Evolutionary conservation across 2,113 vertebrate species (phyloP), one percentile per base, ranked within the genome.

Genomic region (Phrynosoma blainvillii): DNA sequence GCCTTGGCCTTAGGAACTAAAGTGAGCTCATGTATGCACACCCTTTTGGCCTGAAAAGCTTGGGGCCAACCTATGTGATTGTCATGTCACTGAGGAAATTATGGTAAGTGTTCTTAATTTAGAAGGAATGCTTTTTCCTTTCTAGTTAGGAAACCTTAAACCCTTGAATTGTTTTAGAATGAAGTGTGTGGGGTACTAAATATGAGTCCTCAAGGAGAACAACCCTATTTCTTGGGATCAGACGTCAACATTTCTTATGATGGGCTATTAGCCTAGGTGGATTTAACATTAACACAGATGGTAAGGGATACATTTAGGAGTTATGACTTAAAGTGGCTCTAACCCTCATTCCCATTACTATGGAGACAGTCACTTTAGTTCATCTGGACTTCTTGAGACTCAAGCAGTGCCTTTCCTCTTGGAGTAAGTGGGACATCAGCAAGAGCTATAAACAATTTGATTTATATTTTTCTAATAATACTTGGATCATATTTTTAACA

Each of bases 201-300:
- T 83, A 76, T 74, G 89, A 74, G 81, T 16, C 30, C 68, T 80
- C 85, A 90, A 79, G 87, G 87, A 90, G 90, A 92, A 88, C 75
- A 91, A 42, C 62, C 36, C 56, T 32, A 77, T 25, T n/a, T 21
- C 27, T 14, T 40, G 36, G 16, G 18, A 21, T 66, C 65, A 66
- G 18, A 8, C 65, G 3, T 25, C 7, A 66, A 66, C 1, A 23
- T 25, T 66, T 66, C 59, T 47, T 47, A 47, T 47, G 47, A 47
- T 47, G 47, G 47, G 79, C 42, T 16, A 52, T 40, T 2, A 71
- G 79, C 77, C 83, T 14, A 74, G 65, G 16, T 40, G 85, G 83
- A 86, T 13, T 65, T 73, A 83, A 52, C 0, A 47, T 84, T 84
- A 62, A 25, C 1, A 0, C 6, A 20, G 16, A 92, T 65, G 85